These are phyloP conservation scores for Paragorgia papillata DNA, from an alignment of 92 coral and sea anemone species.

Conservation along the genomic window DNA sequence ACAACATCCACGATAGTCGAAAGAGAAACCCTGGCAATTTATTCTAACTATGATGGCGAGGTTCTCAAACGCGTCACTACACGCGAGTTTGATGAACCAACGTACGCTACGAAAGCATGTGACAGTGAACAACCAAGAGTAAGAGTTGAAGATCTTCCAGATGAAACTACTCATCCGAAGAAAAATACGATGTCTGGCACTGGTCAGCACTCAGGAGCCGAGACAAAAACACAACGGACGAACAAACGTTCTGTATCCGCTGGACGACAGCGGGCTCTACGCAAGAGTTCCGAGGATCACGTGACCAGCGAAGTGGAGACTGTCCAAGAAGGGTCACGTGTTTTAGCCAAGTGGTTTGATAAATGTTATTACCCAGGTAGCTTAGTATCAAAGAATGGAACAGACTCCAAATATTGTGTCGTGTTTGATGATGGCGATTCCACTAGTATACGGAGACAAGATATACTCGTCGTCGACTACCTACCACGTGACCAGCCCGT, in stretches of 20 bases:
- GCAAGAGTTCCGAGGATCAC: neutral
- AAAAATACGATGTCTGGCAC: neutral
- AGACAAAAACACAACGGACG: neutral
- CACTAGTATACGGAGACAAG: slow-evolving; percentile 64
- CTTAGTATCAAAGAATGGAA: slow-evolving; percentile 54
- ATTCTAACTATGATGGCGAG: neutral
- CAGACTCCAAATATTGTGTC: slow-evolving; percentile 51
- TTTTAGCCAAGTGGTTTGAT: slow-evolving; percentile 91
- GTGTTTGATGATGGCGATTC: slow-evolving; percentile 89
- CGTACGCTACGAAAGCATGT: neutral
- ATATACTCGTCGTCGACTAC: slow-evolving; percentile 67
- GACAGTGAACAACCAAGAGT: neutral
- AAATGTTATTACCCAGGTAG: slow-evolving; percentile 81
- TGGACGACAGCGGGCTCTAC: neutral
- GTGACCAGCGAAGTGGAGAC: neutral
- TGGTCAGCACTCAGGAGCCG: neutral
- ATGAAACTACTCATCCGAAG: neutral
- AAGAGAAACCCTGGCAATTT: neutral
- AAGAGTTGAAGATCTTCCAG: slow-evolving; percentile 7
- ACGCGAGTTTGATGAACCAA: slow-evolving; percentile 3
- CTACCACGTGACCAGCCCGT: slow-evolving; percentile 79
- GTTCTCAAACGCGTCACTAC: neutral
- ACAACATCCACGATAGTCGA: neutral
- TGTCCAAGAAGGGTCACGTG: slow-evolving; percentile 65
- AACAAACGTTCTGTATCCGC: neutral